phyloP scores from a whole-genome alignment of 2,888 invertebrate species.

The Vannuccia rotundouncinata region DNA sequence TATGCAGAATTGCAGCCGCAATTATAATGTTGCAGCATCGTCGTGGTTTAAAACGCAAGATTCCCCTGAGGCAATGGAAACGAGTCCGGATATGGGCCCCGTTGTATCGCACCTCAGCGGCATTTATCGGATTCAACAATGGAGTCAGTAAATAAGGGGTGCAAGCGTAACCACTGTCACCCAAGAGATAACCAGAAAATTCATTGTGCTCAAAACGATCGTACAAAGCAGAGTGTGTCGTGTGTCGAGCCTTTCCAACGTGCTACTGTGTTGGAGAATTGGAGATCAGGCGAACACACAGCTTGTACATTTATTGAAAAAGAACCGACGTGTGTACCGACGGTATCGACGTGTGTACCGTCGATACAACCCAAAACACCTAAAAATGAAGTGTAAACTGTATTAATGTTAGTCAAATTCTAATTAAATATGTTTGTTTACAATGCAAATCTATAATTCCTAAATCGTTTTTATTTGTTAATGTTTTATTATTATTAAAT shows the following conservation, averaged over 20 bases:
- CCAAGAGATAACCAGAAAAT: slow-evolving; percentile 17
- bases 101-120: neutral
- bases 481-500: slow-evolving; percentile 23
- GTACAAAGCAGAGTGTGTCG: neutral
- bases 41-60: slow-evolving; percentile 24
- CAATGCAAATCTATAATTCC: slow-evolving; percentile 6
- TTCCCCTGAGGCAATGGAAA: slow-evolving; percentile 24
- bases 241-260: slow-evolving; percentile 13
- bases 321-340: neutral
- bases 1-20: slow-evolving; percentile 20
- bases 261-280: slow-evolving; percentile 21
- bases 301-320: neutral
- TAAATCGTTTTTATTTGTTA: slow-evolving; percentile 15
- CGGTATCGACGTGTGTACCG: neutral
- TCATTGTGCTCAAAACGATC: slow-evolving; percentile 15
- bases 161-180: slow-evolving; percentile 11
- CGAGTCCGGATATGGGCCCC: slow-evolving; percentile 9
- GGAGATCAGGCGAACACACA: slow-evolving; percentile 17
- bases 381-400: slow-evolving; percentile 17
- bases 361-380: slow-evolving; percentile 20
- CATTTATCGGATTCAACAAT: slow-evolving; percentile 15
- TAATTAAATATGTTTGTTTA: slow-evolving; percentile 10
- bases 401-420: slow-evolving; percentile 15
- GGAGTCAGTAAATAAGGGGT: slow-evolving; percentile 7
- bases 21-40: slow-evolving; percentile 16